Evolutionary conservation across 2,888 invertebrate genomes (phyloP), one percentile per base, ranked within the genome.

Genomic region (Morpho helenor): DNA sequence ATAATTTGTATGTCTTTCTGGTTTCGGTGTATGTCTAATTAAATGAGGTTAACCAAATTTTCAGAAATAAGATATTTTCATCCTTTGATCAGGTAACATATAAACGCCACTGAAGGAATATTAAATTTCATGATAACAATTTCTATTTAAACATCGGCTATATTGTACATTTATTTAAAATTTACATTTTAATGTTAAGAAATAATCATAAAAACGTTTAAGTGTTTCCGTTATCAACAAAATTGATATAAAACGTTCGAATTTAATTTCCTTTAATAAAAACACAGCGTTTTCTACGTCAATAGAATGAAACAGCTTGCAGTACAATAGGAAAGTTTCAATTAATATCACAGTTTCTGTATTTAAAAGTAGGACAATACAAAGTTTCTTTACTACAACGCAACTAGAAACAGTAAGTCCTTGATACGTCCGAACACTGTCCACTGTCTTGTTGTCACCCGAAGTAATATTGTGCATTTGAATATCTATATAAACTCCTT

Each of bases 381-480:
- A 84, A 79, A 83, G 78, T 80, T 66, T 80, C 80, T 77, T 80
- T 77, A 79, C 84, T 86, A 86, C 80, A 52, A 72, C 74, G 74
- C 63, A 77, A 77, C 85, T 91, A 92, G 85, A 92, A 92, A 88
- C 92, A 92, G 80, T 92, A 92, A 77, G 92, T 92, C 77, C 92
- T 88, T 66, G 92, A 87, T 68, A 87, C 86, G 68, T 90, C 91
- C 71, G 91, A 77, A 75, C 90, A 87, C 75, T 91, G 86, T 73
- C 80, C 84, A 75, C 84, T 86, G 66, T 92, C 91, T 79, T 93
- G 91, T 74, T 92, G 94, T 95, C 95, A 95, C 93, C 95, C 95
- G 77, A 95, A 95, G 79, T 95, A 95, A 79, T 94, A 94, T 73
- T 93, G 93, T 51, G 92, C 92, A 75, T 93, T 93, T 66, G 93